phyloP scores from a whole-genome alignment of 2,797 vertebrate genomes.

The Tangara arthus region DNA sequence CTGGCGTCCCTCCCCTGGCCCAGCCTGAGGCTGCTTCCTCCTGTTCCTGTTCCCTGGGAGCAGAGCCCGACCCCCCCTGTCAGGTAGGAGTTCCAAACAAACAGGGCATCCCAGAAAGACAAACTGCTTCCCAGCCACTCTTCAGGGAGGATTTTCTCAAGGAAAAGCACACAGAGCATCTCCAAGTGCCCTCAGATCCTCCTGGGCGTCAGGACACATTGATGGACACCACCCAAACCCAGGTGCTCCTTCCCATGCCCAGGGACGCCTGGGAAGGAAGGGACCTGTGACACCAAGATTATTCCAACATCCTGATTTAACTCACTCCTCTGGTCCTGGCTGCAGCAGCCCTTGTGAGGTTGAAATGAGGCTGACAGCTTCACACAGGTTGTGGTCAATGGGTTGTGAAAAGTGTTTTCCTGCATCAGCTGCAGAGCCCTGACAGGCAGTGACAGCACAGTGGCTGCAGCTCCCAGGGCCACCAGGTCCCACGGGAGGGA shows the following conservation, averaged over 20 bases:
- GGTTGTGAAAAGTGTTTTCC: not conserved
- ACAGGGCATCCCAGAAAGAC: not conserved
- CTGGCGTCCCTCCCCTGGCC: rapidly evolving
- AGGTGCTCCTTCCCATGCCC: not conserved
- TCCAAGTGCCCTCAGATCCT: not conserved
- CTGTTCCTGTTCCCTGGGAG: not conserved
- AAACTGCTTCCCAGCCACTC: not conserved
- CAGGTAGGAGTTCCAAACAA: not conserved
- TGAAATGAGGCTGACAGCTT: not conserved
- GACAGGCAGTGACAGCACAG: not conserved
- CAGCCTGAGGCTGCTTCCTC: rapidly evolving
- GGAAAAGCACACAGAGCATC: not conserved
- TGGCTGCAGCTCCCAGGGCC: not conserved
- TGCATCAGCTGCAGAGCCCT: not conserved
- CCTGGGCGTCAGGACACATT: rapidly evolving
- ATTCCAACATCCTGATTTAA: not conserved
- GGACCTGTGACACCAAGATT: not conserved
- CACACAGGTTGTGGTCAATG: not conserved
- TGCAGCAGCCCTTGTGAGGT: not conserved
- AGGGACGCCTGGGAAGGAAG: not conserved
- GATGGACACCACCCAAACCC: not conserved
- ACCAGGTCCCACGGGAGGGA: not conserved
- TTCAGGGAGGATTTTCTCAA: not conserved
- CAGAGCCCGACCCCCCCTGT: rapidly evolving
- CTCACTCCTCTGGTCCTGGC: not conserved